phyloP scores from a whole-genome alignment of 2,113 vertebrate genomes.

The Crotalus helleri region DNA sequence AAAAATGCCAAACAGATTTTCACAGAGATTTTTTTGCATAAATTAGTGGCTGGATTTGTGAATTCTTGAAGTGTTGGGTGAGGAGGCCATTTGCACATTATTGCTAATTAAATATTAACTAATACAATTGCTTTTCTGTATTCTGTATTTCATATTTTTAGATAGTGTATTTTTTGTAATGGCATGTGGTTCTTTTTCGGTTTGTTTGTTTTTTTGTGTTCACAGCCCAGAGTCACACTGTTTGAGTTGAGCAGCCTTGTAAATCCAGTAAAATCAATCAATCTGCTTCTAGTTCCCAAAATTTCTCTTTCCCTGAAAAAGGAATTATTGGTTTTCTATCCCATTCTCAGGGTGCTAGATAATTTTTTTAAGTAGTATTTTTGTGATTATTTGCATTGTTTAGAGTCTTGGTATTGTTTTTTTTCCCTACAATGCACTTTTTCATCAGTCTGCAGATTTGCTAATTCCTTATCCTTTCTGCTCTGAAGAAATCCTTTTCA shows the following conservation, averaged over 20 bases:
- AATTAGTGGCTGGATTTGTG: not conserved
- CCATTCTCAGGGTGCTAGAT: not conserved
- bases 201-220: not conserved
- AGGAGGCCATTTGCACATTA: not conserved
- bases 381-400: not conserved
- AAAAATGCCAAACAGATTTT: not conserved
- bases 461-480: not conserved
- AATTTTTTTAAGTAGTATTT: not conserved
- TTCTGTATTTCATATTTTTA: not conserved
- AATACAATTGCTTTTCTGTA: conserved; percentile 13
- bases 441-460: not conserved
- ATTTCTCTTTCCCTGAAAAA: not conserved
- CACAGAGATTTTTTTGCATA: not conserved
- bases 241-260: not conserved
- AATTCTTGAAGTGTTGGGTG: not conserved
- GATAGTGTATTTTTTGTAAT: not conserved
- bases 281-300: not conserved
- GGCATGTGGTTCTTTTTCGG: not conserved
- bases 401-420: not conserved
- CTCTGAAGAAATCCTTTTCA: not conserved
- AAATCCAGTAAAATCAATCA: not conserved
- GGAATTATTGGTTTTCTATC: not conserved
- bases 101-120: not conserved
- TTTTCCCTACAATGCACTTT: not conserved
- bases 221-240: not conserved